Evolutionary conservation across 1,140 invertebrate species (phyloP), one percentile per base, ranked within the genome.

Genomic region (Lutraria rhynchaena): DNA sequence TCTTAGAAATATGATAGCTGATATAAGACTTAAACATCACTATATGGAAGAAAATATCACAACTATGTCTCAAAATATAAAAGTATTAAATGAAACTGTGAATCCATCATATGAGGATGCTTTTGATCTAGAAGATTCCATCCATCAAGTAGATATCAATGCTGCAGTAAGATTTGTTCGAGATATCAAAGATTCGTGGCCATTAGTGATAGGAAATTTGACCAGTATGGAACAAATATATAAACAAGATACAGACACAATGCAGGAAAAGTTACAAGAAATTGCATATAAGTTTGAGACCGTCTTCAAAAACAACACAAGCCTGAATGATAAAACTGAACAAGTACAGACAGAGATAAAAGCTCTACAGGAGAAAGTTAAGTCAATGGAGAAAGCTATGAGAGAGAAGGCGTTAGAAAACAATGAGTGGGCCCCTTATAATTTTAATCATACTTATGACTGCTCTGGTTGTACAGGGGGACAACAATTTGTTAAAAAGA

Each of bases 401-500:
- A 67, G 22, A 67, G 22, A 71, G 27, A 27, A 22, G 2, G 69
- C 69, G 13, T 35, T 71, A 37, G 51, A 77, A n/a, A 69, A 81
- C 11, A 81, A 86, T 58, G 58, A 84, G 17, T 91, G 89, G 89
- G 69, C 86, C 11, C 81, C 76, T 0, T 86, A 86, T 61, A 85
- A 86, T 29, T 91, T 91, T 77, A 81, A 84, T 4, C 83, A 86
- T 41, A 81, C 83, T 33, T 73, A 73, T 3, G 57, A 75, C 0
- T 65, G 84, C n/a, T 87, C 83, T 27, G 84, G 83, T n/a, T 91
- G 89, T 77, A 74, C 81, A 51, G 87, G 86, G 1, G 67, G 67
- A 3, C 78, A 85, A 49, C 86, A 89, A 67, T 90, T 84, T 76
- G 83, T 90, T 15, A 85, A 83, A 22, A 83, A 85, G 29, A 85